Base-by-base conservation (phyloP, 2,888 invertebrate genomes). In the Axea sp. region DNA sequence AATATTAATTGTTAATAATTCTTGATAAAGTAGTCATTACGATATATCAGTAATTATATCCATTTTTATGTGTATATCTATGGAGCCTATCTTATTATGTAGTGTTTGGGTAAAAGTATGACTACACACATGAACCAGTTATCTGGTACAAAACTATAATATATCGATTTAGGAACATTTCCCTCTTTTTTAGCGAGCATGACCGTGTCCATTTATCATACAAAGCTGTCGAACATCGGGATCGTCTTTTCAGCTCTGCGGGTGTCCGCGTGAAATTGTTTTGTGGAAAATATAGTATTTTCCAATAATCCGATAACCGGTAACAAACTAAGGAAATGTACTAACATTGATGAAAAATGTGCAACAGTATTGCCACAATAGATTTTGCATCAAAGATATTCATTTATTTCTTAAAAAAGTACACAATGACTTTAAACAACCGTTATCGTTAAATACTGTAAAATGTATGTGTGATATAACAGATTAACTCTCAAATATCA, bases 211-310 rank as follows among this genome's bases (percentile, higher is more conserved):
- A 72, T 72, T 72, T 72, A 64, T 72, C 71, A 72, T 51, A 72
- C 22, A 49, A 57, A 59, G 71, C 71, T 64, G 64, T 72, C 71
- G 71, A 72, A 72, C 51, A 57, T 72, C 71, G 55, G 49, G 43
- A 51, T 72, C 71, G 71, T 71, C 71, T 64, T 71, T 64, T 71
- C 62, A 64, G 62, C 71, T 71, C 71, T 64, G 71, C 35, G 71
- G 71, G 71, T 71, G 71, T 71, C 71, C 60, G 45, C 69, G 53
- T 41, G 53, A 69, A 69, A 69, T 69, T 69, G 60, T 69, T 69
- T 69, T 53, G 60, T 14, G 37, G 60, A 51, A 53, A 69, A 69
- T 69, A 69, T 69, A 69, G 69, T 60, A 69, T 60, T 69, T 60
- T 69, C 69, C 69, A 45, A 69, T 69, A 69, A 69, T 69, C 53